Evolutionary conservation across 2,113 vertebrate genomes (phyloP).

Genomic region (Myrmecophaga tridactyla): DNA sequence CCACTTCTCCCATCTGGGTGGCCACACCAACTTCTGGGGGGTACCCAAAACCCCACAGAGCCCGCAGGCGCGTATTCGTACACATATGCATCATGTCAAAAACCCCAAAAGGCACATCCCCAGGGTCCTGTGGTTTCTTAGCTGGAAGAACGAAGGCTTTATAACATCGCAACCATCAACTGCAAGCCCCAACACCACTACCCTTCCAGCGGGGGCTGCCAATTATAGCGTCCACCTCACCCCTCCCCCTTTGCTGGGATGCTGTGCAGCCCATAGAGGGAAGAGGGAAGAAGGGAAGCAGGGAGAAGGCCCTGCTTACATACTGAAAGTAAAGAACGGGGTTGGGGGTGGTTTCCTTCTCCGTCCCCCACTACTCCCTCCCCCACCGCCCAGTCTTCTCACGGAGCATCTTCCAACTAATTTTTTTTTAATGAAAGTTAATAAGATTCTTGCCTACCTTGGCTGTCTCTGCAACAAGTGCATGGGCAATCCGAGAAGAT

Average conservation of each 20-base stretch:
- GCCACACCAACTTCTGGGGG: conserved; percentile 66
- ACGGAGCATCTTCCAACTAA: conserved; percentile 67
- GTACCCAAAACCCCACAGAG: conserved; percentile 49
- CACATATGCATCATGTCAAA: conserved; percentile 68
- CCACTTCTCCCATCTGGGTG: conserved; percentile 48
- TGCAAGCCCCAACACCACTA: conserved; percentile 50
- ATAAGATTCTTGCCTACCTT: conserved; percentile 80
- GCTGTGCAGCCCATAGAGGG: conserved; percentile 62
- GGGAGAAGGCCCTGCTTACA: conserved; percentile 70
- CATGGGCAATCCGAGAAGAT: conserved; percentile 74
- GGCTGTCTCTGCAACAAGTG: conserved; percentile 84
- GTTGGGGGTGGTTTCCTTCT: conserved; percentile 63
- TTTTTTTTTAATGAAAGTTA: conserved; percentile 76
- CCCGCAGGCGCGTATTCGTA: conserved; percentile 22
- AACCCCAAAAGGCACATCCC: conserved; percentile 73
- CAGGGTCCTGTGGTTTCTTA: conserved; percentile 70
- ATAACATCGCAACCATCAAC: conserved; percentile 51
- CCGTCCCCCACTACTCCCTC: neutral
- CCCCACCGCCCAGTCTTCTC: conserved; percentile 18
- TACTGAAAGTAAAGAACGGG: conserved; percentile 72
- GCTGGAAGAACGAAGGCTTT: conserved; percentile 73
- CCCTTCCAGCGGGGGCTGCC: conserved; percentile 33
- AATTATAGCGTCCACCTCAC: conserved; percentile 43
- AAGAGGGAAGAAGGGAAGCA: conserved; percentile 48
- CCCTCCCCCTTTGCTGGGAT: conserved; percentile 67